These are phyloP conservation scores for Tachina fera DNA, from an alignment of 2,888 invertebrate species.

Conservation along the genomic window DNA sequence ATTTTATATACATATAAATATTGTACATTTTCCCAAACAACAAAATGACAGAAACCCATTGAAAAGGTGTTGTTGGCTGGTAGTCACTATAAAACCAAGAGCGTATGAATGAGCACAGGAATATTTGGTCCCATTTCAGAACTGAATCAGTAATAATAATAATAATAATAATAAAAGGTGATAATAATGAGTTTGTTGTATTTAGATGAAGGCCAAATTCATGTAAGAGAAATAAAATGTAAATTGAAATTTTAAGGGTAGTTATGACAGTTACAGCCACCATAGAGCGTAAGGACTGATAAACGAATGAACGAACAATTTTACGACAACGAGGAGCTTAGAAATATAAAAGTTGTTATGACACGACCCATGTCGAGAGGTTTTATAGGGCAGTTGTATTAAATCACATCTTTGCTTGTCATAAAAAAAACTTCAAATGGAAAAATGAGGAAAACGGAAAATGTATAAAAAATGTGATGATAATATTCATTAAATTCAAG, in stretches of 20 bases:
- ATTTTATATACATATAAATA: constrained; percentile 54
- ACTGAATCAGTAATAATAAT: not conserved
- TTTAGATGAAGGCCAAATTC: not conserved
- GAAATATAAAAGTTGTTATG: not conserved
- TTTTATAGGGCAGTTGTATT: constrained; percentile 31
- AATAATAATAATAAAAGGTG: constrained; percentile 52
- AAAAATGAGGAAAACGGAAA: not conserved
- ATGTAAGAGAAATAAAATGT: constrained; percentile 18
- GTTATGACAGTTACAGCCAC: constrained; percentile 23
- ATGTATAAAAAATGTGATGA: constrained; percentile 46
- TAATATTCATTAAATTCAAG: constrained; percentile 56
- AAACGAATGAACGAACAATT: constrained; percentile 8
- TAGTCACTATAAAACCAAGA: not conserved
- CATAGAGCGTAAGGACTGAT: not conserved
- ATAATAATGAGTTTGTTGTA: constrained; percentile 53
- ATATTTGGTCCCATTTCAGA: constrained; percentile 8
- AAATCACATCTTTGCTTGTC: constrained; percentile 39
- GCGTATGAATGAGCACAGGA: not conserved
- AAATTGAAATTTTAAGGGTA: constrained; percentile 60
- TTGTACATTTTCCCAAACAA: constrained; percentile 29
- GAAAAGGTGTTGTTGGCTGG: constrained; percentile 17
- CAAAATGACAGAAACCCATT: constrained; percentile 31
- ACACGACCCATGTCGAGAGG: not conserved
- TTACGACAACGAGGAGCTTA: not conserved
- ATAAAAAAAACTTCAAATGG: not conserved